These are phyloP conservation scores for Zaprionus bogoriensis DNA, from an alignment of 2,888 invertebrate species.

Conservation along the genomic window DNA sequence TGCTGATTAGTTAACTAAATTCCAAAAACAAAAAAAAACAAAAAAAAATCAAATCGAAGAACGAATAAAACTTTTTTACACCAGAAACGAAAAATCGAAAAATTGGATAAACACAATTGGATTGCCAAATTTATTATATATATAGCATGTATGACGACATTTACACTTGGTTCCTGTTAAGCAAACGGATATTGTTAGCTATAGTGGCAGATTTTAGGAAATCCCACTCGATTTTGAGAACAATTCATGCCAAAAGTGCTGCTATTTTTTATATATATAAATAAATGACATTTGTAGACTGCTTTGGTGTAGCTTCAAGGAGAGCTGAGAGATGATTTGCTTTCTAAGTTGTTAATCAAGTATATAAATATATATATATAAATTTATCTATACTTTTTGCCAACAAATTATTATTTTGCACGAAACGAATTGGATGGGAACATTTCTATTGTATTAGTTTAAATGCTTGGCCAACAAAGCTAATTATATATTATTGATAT, in stretches of 20 bases:
- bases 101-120: constrained; percentile 45
- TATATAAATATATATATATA: constrained; percentile 33
- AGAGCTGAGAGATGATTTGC: constrained; percentile 27
- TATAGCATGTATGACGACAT: constrained; percentile 30
- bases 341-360: constrained; percentile 25
- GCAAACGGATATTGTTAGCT: constrained; percentile 43
- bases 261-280: background rate
- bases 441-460: constrained; percentile 7
- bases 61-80: too few relatives aligned
- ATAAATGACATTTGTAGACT: constrained; percentile 34
- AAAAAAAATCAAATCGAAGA: too few relatives aligned
- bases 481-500: constrained; percentile 3
- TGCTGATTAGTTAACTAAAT: constrained; percentile 62
- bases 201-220: constrained; percentile 30
- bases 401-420: constrained; percentile 47
- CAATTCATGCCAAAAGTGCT: background rate
- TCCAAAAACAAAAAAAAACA: constrained; percentile 25
- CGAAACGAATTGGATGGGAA: constrained; percentile 6
- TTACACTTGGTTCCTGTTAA: constrained; percentile 70
- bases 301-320: constrained; percentile 17
- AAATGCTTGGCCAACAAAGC: constrained; percentile 15
- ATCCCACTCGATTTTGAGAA: background rate
- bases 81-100: constrained; percentile 10
- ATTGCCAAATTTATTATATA: constrained; percentile 55
- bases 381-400: constrained; percentile 32